phyloP scores from a whole-genome alignment of 2,888 invertebrate species.

The Chrysomela aeneicollis region DNA sequence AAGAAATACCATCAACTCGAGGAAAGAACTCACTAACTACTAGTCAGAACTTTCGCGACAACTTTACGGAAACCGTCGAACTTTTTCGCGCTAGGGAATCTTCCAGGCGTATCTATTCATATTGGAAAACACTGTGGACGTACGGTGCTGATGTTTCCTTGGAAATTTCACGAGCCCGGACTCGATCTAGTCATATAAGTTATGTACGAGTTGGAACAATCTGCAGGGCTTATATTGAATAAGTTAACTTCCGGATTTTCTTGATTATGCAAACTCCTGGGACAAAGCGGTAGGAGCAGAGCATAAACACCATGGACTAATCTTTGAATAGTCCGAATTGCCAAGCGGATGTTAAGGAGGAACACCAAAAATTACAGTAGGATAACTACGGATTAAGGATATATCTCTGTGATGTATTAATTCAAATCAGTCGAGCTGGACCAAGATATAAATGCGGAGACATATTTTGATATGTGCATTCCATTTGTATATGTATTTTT shows the following conservation, averaged over 20 bases:
- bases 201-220: not conserved
- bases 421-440: too few relatives aligned
- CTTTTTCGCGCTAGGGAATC: not conserved
- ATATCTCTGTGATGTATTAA: too few relatives aligned
- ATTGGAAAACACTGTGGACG: constrained; percentile 28
- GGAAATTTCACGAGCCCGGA: constrained; percentile 22
- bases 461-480: too few relatives aligned
- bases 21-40: not conserved
- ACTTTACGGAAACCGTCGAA: constrained; percentile 1
- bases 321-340: too few relatives aligned
- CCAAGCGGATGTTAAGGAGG: too few relatives aligned
- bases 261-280: constrained; percentile 2
- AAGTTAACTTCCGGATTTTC: not conserved
- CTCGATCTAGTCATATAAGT: constrained; percentile 18
- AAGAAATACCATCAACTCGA: not conserved
- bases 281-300: not conserved
- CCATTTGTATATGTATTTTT: too few relatives aligned
- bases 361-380: too few relatives aligned
- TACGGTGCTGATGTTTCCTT: constrained; percentile 20
- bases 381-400: too few relatives aligned
- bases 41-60: constrained; percentile 5
- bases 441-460: too few relatives aligned
- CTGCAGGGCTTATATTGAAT: constrained; percentile 13
- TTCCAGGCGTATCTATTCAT: constrained; percentile 29
- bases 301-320: constrained; percentile 5